phyloP scores from a whole-genome alignment of 1,140 invertebrate species.

The Lasaia peninsularis region DNA sequence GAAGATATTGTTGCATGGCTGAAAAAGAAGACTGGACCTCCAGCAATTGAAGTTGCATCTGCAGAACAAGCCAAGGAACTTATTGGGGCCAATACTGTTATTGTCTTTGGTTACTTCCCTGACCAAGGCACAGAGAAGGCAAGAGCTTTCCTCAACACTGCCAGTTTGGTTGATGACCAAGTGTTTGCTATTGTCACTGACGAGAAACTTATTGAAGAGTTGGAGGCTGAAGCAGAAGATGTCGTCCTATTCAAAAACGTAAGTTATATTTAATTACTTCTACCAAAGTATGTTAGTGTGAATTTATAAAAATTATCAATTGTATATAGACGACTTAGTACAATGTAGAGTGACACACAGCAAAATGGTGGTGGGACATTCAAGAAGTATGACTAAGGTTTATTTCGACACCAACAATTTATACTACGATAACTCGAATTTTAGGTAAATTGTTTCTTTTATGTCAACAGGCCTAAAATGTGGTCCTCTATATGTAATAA shows the following conservation, averaged over 20 bases:
- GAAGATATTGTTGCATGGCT: conserved; percentile 97
- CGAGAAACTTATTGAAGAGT: conserved; percentile 86
- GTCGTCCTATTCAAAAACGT: conserved; percentile 95
- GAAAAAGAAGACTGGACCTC: conserved; percentile 97
- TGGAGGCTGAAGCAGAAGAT: conserved; percentile 85
- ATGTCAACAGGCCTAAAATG: no score
- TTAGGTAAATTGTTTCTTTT: no score
- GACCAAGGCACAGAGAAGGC: conserved; percentile 87
- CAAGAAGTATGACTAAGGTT: no score
- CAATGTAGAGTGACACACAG: no score
- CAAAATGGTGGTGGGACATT: no score
- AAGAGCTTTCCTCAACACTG: conserved; percentile 90
- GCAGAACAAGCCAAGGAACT: conserved; percentile 92
- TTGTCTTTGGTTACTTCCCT: conserved; percentile 97
- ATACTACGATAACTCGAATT: no score
- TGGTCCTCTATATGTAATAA: no score
- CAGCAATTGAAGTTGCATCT: conserved; percentile 85
- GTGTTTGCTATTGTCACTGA: conserved; percentile 91
- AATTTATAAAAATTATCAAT: no score
- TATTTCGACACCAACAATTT: no score
- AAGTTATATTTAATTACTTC: conserved; percentile 45
- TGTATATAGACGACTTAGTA: no score
- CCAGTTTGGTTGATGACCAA: conserved; percentile 90
- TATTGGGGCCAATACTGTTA: conserved; percentile 86
- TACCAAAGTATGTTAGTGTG: no score